phyloP scores from a whole-genome alignment of 1,140 invertebrate genomes.

The Phymastichus coffea region DNA sequence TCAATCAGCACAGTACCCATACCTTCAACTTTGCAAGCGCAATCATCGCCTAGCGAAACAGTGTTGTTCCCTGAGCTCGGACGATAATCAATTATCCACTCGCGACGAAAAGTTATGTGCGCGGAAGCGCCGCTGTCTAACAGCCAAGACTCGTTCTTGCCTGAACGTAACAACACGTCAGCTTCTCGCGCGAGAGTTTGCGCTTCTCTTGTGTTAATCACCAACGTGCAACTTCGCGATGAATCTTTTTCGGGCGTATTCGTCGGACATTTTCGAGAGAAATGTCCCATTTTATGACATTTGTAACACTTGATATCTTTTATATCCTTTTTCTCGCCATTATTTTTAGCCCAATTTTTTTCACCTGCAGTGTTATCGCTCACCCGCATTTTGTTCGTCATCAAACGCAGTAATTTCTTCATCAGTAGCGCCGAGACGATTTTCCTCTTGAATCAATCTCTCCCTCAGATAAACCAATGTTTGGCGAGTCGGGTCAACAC shows the following conservation, averaged over 20 bases:
- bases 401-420: constrained; percentile 10
- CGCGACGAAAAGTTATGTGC: not conserved
- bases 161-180: too few species aligned
- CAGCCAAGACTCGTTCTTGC: not conserved
- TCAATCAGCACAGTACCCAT: constrained; percentile 21
- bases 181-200: too few species aligned
- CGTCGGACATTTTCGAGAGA: not conserved
- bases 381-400: not conserved
- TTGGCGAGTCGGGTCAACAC: constrained; percentile 19
- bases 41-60: constrained; percentile 1
- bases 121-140: not conserved
- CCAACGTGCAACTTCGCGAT: too few species aligned
- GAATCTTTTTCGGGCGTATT: too few species aligned
- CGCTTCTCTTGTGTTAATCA: too few species aligned
- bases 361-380: not conserved
- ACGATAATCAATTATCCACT: not conserved
- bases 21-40: not conserved
- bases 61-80: not conserved
- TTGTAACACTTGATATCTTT: not conserved
- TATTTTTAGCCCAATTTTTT: not conserved
- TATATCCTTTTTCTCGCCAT: not conserved
- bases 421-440: not conserved
- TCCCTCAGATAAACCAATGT: constrained; percentile 19
- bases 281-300: constrained; percentile 7
- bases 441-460: constrained; percentile 16